Evolutionary conservation across 2,113 vertebrate species (phyloP).

Genomic region (Henicopernis longicauda): DNA sequence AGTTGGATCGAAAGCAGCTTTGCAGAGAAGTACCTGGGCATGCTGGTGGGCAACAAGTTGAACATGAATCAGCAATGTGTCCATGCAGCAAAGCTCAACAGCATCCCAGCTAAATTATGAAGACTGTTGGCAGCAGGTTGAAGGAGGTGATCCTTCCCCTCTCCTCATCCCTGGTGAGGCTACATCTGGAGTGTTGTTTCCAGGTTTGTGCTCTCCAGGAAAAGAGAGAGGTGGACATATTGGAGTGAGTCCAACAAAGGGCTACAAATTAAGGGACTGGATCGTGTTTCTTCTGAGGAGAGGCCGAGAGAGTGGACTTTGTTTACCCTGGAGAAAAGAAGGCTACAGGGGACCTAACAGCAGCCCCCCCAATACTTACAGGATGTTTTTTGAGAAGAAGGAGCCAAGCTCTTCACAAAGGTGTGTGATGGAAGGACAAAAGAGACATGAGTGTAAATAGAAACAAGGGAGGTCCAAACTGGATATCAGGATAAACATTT

Average conservation of each 20-base stretch:
- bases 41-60: no score
- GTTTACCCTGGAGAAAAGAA: background rate
- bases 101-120: background rate
- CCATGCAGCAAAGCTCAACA: background rate
- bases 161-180: background rate
- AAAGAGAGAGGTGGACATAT: background rate
- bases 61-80: background rate
- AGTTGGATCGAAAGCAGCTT: background rate
- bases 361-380: background rate
- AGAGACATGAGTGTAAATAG: background rate
- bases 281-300: background rate
- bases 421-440: background rate
- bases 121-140: background rate
- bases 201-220: background rate
- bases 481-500: background rate
- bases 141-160: background rate
- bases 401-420: background rate
- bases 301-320: background rate
- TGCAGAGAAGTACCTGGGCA: background rate
- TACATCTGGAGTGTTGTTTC: background rate
- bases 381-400: background rate
- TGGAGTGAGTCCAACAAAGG: background rate
- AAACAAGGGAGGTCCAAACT: background rate
- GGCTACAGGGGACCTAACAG: background rate
- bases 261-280: background rate